Evolutionary conservation across 2,888 invertebrate species (phyloP), one percentile per base, ranked within the genome.

Genomic region (Tortrix viridana): DNA sequence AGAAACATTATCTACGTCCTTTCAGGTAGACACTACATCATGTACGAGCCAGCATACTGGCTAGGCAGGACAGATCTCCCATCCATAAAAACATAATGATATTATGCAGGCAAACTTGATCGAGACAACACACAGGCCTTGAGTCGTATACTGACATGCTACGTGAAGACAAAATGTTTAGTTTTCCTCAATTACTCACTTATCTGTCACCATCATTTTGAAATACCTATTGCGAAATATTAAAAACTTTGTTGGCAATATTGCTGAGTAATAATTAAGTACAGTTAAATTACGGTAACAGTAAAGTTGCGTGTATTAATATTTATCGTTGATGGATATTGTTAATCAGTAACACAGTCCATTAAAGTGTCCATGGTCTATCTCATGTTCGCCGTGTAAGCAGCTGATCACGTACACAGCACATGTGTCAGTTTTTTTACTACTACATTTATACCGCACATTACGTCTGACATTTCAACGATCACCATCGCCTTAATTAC

Each of bases 381-480:
- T 60, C 47, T 53, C 65, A 65, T 62, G 65, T 65, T 47, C 61
- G 53, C 47, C 56, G 46, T 50, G 50, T 62, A 59, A 65, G 50
- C 50, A 37, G 19, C 60, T 67, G 69, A 69, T 71, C 71, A 73
- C 71, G 74, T 72, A 59, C 65, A 56, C 52, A 63, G 60, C 56
- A 57, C 74, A 76, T 73, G 74, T 76, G 74, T 67, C 60, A 56
- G 71, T 67, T 80, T 87, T n/a, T 86, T 86, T 85, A 75, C 74
- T 63, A 64, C 60, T 68, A 67, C 69, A 46, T 67, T 77, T 79
- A 77, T 77, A 76, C 71, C 70, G 65, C 73, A 77, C 76, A 79
- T 84, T 79, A 76, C 73, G 75, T 76, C 74, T 85, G 86, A 82
- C 86, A 89, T 89, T 88, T 86, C 79, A 87, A 85, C 83, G 78